Percentiles rank a stretch among this genome's conserved stretches.
These are phyloP conservation scores for Drosophila tristis DNA, from an alignment of 1,140 invertebrate genomes.

Conservation along the genomic window DNA sequence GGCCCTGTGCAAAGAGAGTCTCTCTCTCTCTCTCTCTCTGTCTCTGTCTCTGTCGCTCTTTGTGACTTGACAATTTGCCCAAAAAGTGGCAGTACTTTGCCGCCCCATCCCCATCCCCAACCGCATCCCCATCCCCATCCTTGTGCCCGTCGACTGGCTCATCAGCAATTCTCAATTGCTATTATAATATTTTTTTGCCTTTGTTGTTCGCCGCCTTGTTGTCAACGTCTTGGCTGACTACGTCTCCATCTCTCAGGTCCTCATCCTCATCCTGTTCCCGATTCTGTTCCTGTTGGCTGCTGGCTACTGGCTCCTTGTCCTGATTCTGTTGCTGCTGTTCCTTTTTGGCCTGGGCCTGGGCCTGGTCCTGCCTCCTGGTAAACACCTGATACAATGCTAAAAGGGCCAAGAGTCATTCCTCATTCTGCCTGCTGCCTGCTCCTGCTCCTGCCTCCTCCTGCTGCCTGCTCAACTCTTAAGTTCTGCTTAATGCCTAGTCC, in stretches of 20 bases:
- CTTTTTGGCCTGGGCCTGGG: no score
- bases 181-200: conserved; percentile 81
- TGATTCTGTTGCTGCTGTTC: conserved; percentile 7
- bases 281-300: no score
- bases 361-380: conserved; percentile 28
- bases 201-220: conserved; percentile 17
- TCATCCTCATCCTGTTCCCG: no score
- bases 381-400: conserved; percentile 79
- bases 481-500: conserved; percentile 74
- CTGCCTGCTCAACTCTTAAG: conserved; percentile 31
- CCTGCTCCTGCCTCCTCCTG: conserved; percentile 3
- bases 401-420: conserved; percentile 37
- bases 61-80: conserved; percentile 59
- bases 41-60: neutral
- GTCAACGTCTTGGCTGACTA: conserved; percentile 18
- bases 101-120: neutral
- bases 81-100: conserved; percentile 28
- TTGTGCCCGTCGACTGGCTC: conserved; percentile 54
- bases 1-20: conserved; percentile 51
- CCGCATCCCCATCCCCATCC: neutral
- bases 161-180: conserved; percentile 83
- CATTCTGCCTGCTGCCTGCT: neutral
- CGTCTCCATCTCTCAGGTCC: conserved; percentile 3
- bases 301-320: no score
- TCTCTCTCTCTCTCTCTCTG: conserved; percentile 1